Base-by-base conservation (phyloP, 2,113 vertebrate genomes). In the Riparia riparia region DNA sequence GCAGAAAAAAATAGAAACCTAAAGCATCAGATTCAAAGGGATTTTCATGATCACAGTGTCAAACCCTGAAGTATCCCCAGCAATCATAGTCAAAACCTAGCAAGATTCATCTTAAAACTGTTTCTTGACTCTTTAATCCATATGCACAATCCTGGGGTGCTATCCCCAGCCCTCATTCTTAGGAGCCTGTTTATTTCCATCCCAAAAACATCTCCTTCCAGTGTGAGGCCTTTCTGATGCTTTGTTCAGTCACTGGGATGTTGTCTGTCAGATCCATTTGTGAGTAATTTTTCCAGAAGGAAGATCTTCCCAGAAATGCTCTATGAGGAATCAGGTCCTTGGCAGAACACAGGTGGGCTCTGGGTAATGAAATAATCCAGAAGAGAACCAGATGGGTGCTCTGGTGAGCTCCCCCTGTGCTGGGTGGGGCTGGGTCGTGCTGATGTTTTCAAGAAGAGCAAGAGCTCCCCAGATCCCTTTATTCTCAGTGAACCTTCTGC, bases 101-200 rank as follows among this genome's bases (percentile, higher is more conserved):
- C 22, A 74, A 61, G 6, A 14, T 54, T 81, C 7, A 42, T 54
- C 50, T 78, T 42, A 47, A 77, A 73, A 57, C 3, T 39, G 42
- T 54, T 73, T 47, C 34, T 73, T 57, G 69, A 26, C 17, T 83
- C 31, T n/a, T 76, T 10, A 45, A 9, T 56, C 31, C 20, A 16
- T 18, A 34, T 29, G 17, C 17, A 49, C 0, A 0, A 7, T 41
- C 69, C 10, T 60, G 54, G 37, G 32, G 61, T 1, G 1, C 2
- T n/a, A 6, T 54, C 22, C 47, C 32, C 60, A 42, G 8, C 12
- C 10, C 17, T 71, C 7, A 2, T 31, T 14, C n/a, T 74, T 85
- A 20, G 58, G 71, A 91, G 45, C 14, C 14, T 66, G 42, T 73
- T 68, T 12, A n/a, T 82, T 82, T 84, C 25, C 29, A 89, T 12